Evolutionary conservation across 37 sponge, comb jelly and placozoan genomes (phyloP).

Genomic region (Oscarella lobularis): DNA sequence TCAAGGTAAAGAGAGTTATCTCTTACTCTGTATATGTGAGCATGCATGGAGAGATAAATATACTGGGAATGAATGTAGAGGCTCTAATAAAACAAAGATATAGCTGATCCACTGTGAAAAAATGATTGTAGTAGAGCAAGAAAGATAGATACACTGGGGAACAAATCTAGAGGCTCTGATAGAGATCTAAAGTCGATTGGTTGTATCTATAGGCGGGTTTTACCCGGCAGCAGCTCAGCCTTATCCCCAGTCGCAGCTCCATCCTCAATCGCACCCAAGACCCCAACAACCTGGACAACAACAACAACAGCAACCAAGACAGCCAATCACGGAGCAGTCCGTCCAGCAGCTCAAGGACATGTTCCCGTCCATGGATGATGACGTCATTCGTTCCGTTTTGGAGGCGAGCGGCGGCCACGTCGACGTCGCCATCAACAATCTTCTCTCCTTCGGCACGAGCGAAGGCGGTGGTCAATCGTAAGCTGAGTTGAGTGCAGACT

Average conservation of each 20-base stretch:
- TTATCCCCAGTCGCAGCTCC: no score
- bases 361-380: constrained; percentile 87
- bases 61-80: not conserved
- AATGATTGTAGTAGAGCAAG: not conserved
- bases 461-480: not conserved
- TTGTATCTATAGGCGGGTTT: not conserved
- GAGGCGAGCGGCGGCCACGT: constrained; percentile 67
- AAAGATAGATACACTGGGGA: not conserved
- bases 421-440: constrained; percentile 63
- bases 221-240: no score
- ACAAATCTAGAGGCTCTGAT: not conserved
- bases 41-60: not conserved
- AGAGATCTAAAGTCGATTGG: not conserved
- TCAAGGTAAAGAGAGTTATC: not conserved
- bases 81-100: not conserved
- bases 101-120: no score
- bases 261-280: not conserved
- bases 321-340: constrained; percentile 41
- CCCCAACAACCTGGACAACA: constrained; percentile 14
- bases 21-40: no score
- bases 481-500: no score
- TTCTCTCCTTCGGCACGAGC: not conserved
- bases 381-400: constrained; percentile 79
- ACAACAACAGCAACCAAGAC: constrained; percentile 39
- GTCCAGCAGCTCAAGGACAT: constrained; percentile 75